Evolutionary conservation across 2,113 vertebrate species (phyloP), one percentile per base, ranked within the genome.

Genomic region (Poeciliopsis prolifica): DNA sequence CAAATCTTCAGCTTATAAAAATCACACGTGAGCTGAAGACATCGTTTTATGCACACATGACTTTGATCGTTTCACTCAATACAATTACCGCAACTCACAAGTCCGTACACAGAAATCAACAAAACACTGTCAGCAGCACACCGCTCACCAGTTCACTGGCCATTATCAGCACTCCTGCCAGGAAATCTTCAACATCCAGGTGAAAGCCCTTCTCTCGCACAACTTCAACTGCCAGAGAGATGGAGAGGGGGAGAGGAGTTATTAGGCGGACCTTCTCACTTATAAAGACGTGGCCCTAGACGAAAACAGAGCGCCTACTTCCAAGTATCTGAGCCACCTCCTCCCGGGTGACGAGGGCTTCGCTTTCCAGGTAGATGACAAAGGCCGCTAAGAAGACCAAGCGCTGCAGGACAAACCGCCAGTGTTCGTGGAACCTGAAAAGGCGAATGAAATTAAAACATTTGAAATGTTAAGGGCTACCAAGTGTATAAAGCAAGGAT

Each of bases 131-230:
- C 10, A 30, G 35, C 26, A 67, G 35, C 26, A n/a, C 17, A 19
- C 44, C 44, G 84, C 91, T 96, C 94, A 99, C 98, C 96, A 99
- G 93, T 84, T 99, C 98, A 89, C 97, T 99, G 30, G 98, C 97
- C 79, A 99, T 95, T 92, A 96, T 98, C 61, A 99, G 91, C 63
- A 99, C 93, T 54, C 98, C 98, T 71, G 98, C 97, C 65, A 99
- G 95, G 86, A 98, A 99, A 88, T 99, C 98, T 90, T 99, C 98
- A 28, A 99, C 94, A 80, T 99, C 98, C 92, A 99, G 92, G 86
- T 99, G 98, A 87, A 99, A 99, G 61, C 98, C 98, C 69, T 95
- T 97, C 86, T 99, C 97, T 81, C 97, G 91, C 79, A 97, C 94
- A 65, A 97, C 96, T 91, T 98, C 96, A 93, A 97, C 97, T 99